These are phyloP conservation scores for Conomelus anceps DNA, from an alignment of 2,888 invertebrate genomes.

Conservation along the genomic window DNA sequence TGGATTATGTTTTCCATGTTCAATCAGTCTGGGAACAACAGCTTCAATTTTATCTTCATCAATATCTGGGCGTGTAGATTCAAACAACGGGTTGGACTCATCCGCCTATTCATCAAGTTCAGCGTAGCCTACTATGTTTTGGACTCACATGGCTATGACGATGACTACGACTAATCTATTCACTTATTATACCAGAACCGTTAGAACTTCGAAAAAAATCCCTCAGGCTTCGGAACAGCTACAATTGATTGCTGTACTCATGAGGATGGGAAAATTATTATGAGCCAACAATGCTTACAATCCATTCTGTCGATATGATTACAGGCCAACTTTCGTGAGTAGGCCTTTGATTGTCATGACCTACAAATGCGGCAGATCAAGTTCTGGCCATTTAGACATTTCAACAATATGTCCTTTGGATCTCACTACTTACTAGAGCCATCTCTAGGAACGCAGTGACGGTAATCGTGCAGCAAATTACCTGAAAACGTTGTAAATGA, in stretches of 20 bases:
- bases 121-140: too few relatives aligned
- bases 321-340: neutral
- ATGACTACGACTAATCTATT: neutral
- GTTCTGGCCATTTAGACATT: neutral
- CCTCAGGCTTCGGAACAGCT: neutral
- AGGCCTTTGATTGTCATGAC: neutral
- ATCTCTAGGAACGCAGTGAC: too few relatives aligned
- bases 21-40: neutral
- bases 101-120: neutral
- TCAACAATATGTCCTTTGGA: neutral
- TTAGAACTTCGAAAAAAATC: neutral
- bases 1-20: neutral
- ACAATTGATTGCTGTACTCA: neutral
- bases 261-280: neutral
- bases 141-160: neutral
- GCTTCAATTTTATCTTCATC: neutral
- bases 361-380: neutral
- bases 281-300: neutral
- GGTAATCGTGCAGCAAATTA: too few relatives aligned
- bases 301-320: neutral
- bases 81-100: neutral
- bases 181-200: neutral
- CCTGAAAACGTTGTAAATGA: too few relatives aligned
- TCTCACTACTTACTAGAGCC: too few relatives aligned
- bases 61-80: neutral